Conservation (phyloP, 2,888 invertebrate species). For the Brenthis ino region DNA sequence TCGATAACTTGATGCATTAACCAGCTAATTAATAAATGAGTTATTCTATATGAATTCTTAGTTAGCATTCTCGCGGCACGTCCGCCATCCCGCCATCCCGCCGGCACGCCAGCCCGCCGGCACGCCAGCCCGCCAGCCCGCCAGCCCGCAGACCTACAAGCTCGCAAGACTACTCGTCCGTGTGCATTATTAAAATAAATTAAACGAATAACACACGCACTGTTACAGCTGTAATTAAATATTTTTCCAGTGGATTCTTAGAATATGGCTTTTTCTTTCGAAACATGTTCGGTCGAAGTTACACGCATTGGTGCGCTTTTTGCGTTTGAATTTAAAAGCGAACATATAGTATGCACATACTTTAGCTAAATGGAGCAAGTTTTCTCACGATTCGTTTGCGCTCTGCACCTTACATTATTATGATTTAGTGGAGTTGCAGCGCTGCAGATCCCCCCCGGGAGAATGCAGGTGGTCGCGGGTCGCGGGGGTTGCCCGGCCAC, state of each 20-base stretch:
- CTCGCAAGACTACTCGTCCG: constrained; percentile 10
- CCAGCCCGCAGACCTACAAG: constrained; percentile 5
- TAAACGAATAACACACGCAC: constrained; percentile 15
- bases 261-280: constrained; percentile 28
- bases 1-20: neutral
- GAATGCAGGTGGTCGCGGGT: constrained; percentile 36
- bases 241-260: constrained; percentile 33
- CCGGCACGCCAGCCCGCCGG: neutral
- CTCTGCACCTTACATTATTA: constrained; percentile 74
- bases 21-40: constrained; percentile 25
- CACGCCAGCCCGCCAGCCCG: neutral
- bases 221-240: constrained; percentile 30
- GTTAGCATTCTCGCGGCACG: constrained; percentile 2
- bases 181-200: constrained; percentile 29
- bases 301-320: constrained; percentile 25
- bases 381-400: constrained; percentile 49
- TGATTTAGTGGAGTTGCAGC: constrained; percentile 77
- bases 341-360: constrained; percentile 27
- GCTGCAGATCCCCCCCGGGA: constrained; percentile 56
- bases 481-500: constrained; percentile 39
- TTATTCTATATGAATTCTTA: constrained; percentile 18
- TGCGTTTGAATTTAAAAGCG: constrained; percentile 27
- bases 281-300: constrained; percentile 26
- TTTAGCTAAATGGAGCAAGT: constrained; percentile 39
- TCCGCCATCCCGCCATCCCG: neutral